Conservation (phyloP, 2,797 vertebrate genomes). For the Borostomias antarcticus region DNA sequence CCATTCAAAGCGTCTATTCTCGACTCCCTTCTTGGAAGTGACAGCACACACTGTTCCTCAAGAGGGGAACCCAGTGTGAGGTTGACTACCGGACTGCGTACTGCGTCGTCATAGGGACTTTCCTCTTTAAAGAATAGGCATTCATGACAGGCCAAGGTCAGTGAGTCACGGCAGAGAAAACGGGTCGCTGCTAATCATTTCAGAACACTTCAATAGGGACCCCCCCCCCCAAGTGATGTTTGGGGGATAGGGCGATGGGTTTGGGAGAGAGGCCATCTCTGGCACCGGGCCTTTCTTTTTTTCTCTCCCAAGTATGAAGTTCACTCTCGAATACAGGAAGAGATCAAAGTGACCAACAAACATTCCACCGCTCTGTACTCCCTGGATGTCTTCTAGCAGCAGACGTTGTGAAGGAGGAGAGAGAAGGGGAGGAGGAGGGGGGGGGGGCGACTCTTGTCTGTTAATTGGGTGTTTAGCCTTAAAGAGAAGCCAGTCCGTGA, state of each 20-base stretch:
- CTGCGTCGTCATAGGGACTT: not conserved
- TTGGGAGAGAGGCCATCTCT: no score
- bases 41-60: not conserved
- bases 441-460: not conserved
- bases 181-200: not conserved
- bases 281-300: no score
- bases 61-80: no score
- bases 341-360: not conserved
- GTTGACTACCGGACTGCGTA: not conserved
- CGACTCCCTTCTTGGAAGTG: not conserved
- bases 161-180: conserved; percentile 5
- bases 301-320: no score
- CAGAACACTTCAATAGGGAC: no score
- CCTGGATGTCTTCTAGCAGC: not conserved
- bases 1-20: not conserved
- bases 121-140: conserved; percentile 11
- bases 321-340: not conserved
- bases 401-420: not conserved
- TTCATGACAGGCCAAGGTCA: conserved; percentile 3
- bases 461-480: conserved; percentile 20
- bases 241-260: no score
- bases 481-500: not conserved
- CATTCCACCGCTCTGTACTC: not conserved
- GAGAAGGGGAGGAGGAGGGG: not conserved
- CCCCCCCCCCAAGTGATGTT: no score